These are phyloP conservation scores for Oncorhynchus clarkii DNA, from an alignment of 2,113 vertebrate species.

Conservation along the genomic window DNA sequence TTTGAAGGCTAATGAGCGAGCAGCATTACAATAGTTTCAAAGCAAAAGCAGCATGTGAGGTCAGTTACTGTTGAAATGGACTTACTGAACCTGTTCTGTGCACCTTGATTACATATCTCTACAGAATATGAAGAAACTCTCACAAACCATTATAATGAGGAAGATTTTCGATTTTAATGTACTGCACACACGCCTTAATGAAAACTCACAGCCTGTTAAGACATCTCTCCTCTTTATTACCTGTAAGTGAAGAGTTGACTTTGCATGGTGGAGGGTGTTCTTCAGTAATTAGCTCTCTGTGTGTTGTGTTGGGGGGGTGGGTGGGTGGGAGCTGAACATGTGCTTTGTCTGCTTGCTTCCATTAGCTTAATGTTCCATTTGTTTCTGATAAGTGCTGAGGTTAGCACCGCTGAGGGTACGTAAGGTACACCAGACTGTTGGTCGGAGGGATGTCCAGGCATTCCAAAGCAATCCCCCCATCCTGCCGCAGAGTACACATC, in stretches of 20 bases:
- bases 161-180: neutral
- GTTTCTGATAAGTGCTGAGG: neutral
- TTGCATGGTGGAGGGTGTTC: neutral
- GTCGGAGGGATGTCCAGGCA: neutral
- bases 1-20: neutral
- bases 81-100: neutral
- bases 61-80: neutral
- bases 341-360: constrained; percentile 5
- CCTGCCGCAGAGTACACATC: neutral
- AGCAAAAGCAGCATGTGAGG: neutral
- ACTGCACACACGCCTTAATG: neutral
- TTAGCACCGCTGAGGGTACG: neutral
- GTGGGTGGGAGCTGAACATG: neutral
- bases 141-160: too few relatives aligned
- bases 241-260: neutral
- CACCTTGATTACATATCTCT: too few relatives aligned
- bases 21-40: neutral
- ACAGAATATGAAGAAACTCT: too few relatives aligned
- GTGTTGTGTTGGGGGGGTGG: neutral
- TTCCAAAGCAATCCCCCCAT: neutral
- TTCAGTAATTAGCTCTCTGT: constrained; percentile 10
- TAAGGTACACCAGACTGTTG: neutral
- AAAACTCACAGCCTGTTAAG: neutral
- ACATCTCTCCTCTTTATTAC: neutral
- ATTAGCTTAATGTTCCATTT: constrained; percentile 12